Evolutionary conservation across 1,140 invertebrate genomes (phyloP).

Genomic region (Contarinia nasturtii): DNA sequence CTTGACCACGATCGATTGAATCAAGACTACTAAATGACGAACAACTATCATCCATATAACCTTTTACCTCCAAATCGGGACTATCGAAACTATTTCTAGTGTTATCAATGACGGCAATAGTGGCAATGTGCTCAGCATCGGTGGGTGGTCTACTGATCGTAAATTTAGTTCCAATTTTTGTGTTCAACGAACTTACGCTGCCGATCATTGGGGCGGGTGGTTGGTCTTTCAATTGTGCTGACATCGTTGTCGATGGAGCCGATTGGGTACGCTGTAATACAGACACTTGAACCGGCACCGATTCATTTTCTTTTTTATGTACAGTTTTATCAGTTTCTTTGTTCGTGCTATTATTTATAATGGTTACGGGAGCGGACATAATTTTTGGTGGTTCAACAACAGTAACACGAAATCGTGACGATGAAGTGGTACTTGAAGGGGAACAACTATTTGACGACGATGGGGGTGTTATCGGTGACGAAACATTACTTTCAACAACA

Average conservation of each 20-base stretch:
- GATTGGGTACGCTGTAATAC: too few relatives aligned
- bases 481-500: conserved; percentile 23
- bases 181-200: neutral
- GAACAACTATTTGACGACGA: conserved; percentile 1
- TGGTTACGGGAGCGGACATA: neutral
- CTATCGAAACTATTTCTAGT: conserved; percentile 21
- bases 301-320: neutral
- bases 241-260: neutral
- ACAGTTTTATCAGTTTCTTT: neutral
- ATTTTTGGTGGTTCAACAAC: conserved; percentile 1
- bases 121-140: neutral
- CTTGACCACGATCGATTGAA: conserved; percentile 2
- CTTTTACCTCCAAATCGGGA: conserved; percentile 28
- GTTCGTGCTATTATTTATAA: neutral
- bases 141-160: neutral
- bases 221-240: neutral
- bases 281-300: too few relatives aligned
- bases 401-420: conserved; percentile 4
- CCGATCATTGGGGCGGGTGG: neutral
- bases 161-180: neutral
- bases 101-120: neutral
- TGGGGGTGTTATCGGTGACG: conserved; percentile 1
- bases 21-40: conserved; percentile 3
- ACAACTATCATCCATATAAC: conserved; percentile 17
- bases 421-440: neutral